Base-by-base conservation (phyloP, 2,797 vertebrate species). In the Pampus argenteus region DNA sequence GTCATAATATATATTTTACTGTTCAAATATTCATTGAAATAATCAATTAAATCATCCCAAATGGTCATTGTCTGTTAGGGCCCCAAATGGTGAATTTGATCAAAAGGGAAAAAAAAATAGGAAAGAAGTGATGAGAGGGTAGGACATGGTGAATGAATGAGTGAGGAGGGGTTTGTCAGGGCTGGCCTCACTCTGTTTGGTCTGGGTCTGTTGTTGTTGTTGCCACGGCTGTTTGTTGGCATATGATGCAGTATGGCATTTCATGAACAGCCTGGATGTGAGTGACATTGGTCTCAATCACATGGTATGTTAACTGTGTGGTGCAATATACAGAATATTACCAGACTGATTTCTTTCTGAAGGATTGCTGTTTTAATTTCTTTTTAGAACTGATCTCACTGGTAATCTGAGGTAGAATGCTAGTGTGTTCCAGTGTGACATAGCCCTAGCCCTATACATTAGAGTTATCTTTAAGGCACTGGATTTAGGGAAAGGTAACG, bases 171-270 rank as follows among this genome's bases (percentile, higher is more conserved):
- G 10, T 51, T 36, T 60, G 23, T 60, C 15, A 40, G 59, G 17
- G 23, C 11, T 56, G 4, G 28, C 45, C 45, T 59, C 15, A 40
- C 22, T 73, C 23, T 59, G 62, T 67, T 73, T 49, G 59, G 66
- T 78, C 71, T 82, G 66, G 64, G 28, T 70, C 45, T 69, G 66
- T 72, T 83, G 79, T 84, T 75, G 76, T 67, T 66, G 64, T 74
- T 64, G 56, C 59, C 49, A 62, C 47, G 69, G 70, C 79, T 76
- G 79, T 61, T 71, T 70, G 49, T 57, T 88, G 86, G 76, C 88
- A 83, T 22, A 57, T 52, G 20, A 64, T 55, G 45, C 79, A 79
- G 71, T 58, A 56, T 71, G 78, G 64, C 28, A 4, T 34, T 11
- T 47, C 50, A 69, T 45, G 57, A 74, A 74, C 63, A 70, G 54